Evolutionary conservation across 2,888 invertebrate genomes (phyloP).

Genomic region (Volucella inanis): DNA sequence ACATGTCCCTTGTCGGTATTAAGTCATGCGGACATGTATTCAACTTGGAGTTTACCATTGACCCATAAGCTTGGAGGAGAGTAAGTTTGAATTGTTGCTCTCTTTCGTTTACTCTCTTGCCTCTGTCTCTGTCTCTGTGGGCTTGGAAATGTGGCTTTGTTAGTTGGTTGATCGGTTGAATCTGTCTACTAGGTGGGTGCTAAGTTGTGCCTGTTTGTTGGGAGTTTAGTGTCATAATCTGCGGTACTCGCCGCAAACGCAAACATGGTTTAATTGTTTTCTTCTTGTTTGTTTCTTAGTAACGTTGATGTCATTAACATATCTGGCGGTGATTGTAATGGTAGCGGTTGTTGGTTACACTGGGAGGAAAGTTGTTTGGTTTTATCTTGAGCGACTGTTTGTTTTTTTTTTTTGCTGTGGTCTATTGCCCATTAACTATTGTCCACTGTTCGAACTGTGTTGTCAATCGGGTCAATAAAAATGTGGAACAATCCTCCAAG

Average conservation of each 20-base stretch:
- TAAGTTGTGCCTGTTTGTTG: slow-evolving; percentile 35
- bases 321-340: slow-evolving; percentile 21
- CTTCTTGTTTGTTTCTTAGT: slow-evolving; percentile 18
- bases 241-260: slow-evolving; percentile 46
- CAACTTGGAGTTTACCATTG: slow-evolving; percentile 63
- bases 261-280: slow-evolving; percentile 47
- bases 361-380: slow-evolving; percentile 64
- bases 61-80: slow-evolving; percentile 70
- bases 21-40: slow-evolving; percentile 46
- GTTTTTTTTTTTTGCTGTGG: background rate
- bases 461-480: slow-evolving; percentile 69
- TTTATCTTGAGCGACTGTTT: slow-evolving; percentile 35
- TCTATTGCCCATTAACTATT: too few relatives aligned
- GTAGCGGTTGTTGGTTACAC: slow-evolving; percentile 11
- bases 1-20: slow-evolving; percentile 65
- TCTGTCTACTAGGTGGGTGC: slow-evolving; percentile 28
- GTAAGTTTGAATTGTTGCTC: slow-evolving; percentile 37
- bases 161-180: too few relatives aligned
- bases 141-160: background rate
- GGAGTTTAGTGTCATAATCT: slow-evolving; percentile 66
- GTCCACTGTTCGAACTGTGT: slow-evolving; percentile 15
- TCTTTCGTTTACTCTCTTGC: slow-evolving; percentile 36
- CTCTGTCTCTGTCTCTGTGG: slow-evolving; percentile 8
- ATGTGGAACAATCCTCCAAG: slow-evolving; percentile 71
- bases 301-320: slow-evolving; percentile 41